phyloP scores from a whole-genome alignment of 2,888 invertebrate genomes.

The Lasioglossum lativentre region DNA sequence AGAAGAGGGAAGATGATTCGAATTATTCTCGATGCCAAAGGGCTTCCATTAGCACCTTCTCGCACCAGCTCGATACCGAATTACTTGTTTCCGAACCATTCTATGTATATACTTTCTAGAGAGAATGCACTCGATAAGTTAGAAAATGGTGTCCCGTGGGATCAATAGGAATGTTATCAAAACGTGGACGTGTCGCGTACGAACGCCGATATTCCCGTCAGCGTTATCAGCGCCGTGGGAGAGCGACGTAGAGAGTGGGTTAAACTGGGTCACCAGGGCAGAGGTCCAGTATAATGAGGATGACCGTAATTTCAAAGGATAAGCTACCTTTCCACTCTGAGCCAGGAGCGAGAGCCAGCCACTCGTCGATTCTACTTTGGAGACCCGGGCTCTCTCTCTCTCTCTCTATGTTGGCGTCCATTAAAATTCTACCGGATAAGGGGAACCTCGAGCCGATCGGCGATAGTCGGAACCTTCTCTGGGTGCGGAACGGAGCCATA shows the following conservation, averaged over 20 bases:
- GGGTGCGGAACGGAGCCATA: constrained; percentile 4
- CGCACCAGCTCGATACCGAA: too few species aligned
- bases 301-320: constrained; percentile 53
- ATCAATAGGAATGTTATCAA: not conserved
- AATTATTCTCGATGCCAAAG: too few species aligned
- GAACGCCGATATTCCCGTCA: not conserved
- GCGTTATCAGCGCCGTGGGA: not conserved
- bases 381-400: not conserved
- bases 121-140: not conserved
- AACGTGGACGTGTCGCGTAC: not conserved
- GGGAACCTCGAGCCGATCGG: constrained; percentile 28
- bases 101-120: too few species aligned
- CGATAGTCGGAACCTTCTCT: not conserved
- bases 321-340: constrained; percentile 46
- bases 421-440: constrained; percentile 34
- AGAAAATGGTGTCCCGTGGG: not conserved
- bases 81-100: too few species aligned
- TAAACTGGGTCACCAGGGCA: constrained; percentile 62
- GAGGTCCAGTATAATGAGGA: constrained; percentile 53
- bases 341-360: constrained; percentile 35
- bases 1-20: too few species aligned
- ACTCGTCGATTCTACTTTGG: constrained; percentile 13
- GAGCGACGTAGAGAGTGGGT: not conserved
- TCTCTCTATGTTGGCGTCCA: constrained; percentile 30
- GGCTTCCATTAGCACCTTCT: too few species aligned